Percentiles rank a stretch among this genome's conserved stretches.
phyloP scores from a whole-genome alignment of 2,888 invertebrate genomes.

The Ptychoptera albimana region DNA sequence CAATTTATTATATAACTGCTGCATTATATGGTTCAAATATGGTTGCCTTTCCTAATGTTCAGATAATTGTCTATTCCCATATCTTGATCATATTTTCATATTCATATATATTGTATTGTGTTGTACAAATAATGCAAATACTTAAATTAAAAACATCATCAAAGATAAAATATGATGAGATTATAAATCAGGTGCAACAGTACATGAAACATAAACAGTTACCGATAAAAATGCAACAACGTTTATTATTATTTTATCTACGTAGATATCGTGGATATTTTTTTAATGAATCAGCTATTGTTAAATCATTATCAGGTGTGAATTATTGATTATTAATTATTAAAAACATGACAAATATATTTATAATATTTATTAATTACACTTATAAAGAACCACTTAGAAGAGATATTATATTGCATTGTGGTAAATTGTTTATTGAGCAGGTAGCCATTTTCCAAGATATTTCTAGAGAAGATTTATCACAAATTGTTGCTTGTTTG shows the following conservation, averaged over 20 bases:
- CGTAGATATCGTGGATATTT: constrained; percentile 40
- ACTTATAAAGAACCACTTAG: too few species aligned
- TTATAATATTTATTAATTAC: too few species aligned
- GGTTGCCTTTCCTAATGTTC: too few species aligned
- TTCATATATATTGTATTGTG: too few species aligned
- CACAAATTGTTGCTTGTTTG: constrained; percentile 35
- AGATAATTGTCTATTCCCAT: too few species aligned
- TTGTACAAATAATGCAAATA: too few species aligned
- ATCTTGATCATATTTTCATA: too few species aligned
- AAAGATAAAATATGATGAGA: constrained; percentile 33
- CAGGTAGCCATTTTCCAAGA: constrained; percentile 38
- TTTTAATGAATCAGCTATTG: constrained; percentile 38
- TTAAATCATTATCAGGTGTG: constrained; percentile 36
- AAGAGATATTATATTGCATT: neutral
- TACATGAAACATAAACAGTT: constrained; percentile 42
- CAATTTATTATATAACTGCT: too few species aligned
- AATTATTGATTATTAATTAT: neutral
- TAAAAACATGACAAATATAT: too few species aligned
- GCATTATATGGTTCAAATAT: too few species aligned
- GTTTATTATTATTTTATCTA: constrained; percentile 40
- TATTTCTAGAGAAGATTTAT: constrained; percentile 33
- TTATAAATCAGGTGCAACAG: constrained; percentile 37
- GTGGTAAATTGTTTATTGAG: constrained; percentile 30
- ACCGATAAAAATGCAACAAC: constrained; percentile 33
- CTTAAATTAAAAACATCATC: too few species aligned